Base-by-base conservation (phyloP, 2,797 vertebrate species). In the Neosalanx taihuensis region DNA sequence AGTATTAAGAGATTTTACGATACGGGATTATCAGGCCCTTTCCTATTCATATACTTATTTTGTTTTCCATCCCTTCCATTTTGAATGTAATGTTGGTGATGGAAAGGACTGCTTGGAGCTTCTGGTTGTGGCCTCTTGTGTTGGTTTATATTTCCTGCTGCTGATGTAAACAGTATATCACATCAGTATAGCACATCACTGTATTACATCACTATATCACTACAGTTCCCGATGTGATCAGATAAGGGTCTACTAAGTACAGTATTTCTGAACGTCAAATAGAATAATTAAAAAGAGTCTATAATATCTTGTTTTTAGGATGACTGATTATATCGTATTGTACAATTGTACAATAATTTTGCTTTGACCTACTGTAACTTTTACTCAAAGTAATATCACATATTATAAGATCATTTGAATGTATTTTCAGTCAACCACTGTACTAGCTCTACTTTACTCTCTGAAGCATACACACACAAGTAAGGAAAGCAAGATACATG, bases 371-470 rank as follows among this genome's bases (percentile, higher is more conserved):
- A 46, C 41, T 46, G 41, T 46, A 46, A 2, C 41, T 46, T 46
- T 46, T 46, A 46, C 41, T 46, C 41, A 46, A 3, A 46, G 41
- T 46, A 46, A 46, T 80, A 80, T 77, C 67, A 73, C 64, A 71
- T 69, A 13, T 46, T 12, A 46, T 46, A 62, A 76, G 74, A 73
- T 79, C 68, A 82, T 83, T 70, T 90, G 89, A 90, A 92, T 91
- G 88, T 91, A 90, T 84, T 86, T 84, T 59, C 77, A 71, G 84
- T 71, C 1, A 74, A 37, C 74, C 72, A 81, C 58, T 71, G 74
- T 79, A 63, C 41, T 72, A 46, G 63, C 67, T 56, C 67, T 15
- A 49, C 62, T 70, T 20, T 77, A 46, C 29, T 41, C 9, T 62
- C 60, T 13, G 1, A 17, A 53, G 15, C 13, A n/a, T 53, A n/a